Conservation (phyloP, 2,888 invertebrate species). For the Agrotis exclamationis region DNA sequence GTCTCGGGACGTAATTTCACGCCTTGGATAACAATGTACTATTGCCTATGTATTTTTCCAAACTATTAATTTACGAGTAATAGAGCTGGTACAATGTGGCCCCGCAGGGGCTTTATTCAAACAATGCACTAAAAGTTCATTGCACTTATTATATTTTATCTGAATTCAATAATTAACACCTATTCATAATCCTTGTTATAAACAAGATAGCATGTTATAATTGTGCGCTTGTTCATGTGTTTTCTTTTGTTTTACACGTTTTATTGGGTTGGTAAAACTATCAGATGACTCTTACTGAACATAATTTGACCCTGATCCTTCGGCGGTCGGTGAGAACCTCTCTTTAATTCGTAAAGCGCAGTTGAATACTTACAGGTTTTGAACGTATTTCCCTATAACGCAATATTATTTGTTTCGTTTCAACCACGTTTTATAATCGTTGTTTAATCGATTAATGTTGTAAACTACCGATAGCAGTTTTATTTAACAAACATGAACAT, state of each 20-base stretch:
- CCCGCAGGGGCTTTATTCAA: no score
- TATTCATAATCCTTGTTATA: constrained; percentile 4
- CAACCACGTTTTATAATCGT: constrained; percentile 3
- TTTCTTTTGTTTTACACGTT: constrained; percentile 1
- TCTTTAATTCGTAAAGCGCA: neutral
- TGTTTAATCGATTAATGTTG: constrained; percentile 1
- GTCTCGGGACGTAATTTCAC: no score
- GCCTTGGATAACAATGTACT: no score
- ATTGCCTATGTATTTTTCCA: no score
- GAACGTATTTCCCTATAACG: neutral
- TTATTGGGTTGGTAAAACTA: no score
- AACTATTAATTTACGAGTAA: no score
- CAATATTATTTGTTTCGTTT: neutral
- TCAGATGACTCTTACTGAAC: no score
- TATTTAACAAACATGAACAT: constrained; percentile 46
- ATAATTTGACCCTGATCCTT: no score
- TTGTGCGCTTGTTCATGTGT: constrained; percentile 4
- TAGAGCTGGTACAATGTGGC: no score
- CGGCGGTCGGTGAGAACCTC: neutral
- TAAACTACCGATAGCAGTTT: constrained; percentile 16
- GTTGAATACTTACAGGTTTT: neutral
- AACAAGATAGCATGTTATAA: neutral
- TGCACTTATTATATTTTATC: constrained; percentile 12
- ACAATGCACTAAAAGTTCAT: constrained; percentile 24
- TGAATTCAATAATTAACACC: neutral